phyloP scores from a whole-genome alignment of 2,888 invertebrate species.

The Plusia festucae region DNA sequence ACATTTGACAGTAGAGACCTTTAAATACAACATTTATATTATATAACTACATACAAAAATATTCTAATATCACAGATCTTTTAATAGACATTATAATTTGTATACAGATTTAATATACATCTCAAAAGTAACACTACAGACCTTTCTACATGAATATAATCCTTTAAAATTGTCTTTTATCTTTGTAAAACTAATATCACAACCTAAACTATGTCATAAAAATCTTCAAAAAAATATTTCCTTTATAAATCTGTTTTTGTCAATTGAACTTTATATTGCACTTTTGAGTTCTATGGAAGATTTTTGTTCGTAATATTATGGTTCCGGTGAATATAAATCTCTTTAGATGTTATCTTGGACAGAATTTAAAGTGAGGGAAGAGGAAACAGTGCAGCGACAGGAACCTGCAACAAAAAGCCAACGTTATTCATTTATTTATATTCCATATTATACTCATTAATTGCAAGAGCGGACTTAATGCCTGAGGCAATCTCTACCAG shows the following conservation, averaged over 20 bases:
- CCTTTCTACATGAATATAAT: conserved; percentile 45
- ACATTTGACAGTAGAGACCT: conserved; percentile 75
- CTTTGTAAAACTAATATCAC: conserved; percentile 69
- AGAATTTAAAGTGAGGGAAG: conserved; percentile 95
- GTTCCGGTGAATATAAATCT: conserved; percentile 12
- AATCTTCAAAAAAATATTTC: conserved; percentile 32
- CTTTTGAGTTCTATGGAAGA: conserved; percentile 52
- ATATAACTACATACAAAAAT: conserved; percentile 65
- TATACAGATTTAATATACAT: conserved; percentile 53
- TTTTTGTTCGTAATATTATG: conserved; percentile 13
- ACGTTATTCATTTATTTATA: too few species aligned
- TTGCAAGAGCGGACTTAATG: too few species aligned
- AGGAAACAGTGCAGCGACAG: conserved; percentile 96
- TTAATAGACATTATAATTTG: conserved; percentile 61
- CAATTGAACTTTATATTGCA: conserved; percentile 49
- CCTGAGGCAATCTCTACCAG: too few species aligned
- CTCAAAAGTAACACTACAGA: conserved; percentile 44
- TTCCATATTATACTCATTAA: too few species aligned
- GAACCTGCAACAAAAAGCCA: conserved; percentile 91
- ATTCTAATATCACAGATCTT: conserved; percentile 84
- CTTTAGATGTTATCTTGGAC: conserved; percentile 90
- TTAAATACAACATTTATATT: conserved; percentile 75
- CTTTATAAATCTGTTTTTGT: conserved; percentile 29
- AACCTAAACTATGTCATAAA: conserved; percentile 56
- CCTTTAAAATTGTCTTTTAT: conserved; percentile 24